Evolutionary conservation across 1,140 invertebrate genomes (phyloP).

Genomic region (Drosophila varians): DNA sequence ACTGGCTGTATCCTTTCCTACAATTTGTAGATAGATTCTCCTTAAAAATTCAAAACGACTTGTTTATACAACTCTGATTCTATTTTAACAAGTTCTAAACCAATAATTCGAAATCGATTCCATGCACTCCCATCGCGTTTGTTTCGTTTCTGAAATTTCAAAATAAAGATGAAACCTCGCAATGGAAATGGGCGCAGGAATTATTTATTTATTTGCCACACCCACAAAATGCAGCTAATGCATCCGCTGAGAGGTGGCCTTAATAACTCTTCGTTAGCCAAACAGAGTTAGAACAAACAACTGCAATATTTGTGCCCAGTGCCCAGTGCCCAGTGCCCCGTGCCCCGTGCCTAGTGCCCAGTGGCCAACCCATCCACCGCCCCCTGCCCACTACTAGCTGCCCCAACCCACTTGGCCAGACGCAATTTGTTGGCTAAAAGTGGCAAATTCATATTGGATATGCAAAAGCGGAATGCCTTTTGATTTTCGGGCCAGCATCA

Average conservation of each 20-base stretch:
- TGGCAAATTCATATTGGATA: constrained; percentile 15
- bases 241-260: neutral
- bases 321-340: neutral
- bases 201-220: constrained; percentile 3
- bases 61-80: neutral
- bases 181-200: neutral
- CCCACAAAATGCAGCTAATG: neutral
- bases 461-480: constrained; percentile 2
- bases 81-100: neutral
- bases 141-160: neutral
- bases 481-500: constrained; percentile 32
- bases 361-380: neutral
- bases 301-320: neutral
- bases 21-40: no score
- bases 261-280: neutral
- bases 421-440: constrained; percentile 7
- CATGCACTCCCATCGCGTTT: neutral
- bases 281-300: constrained; percentile 2
- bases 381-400: no score
- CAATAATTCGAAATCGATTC: neutral
- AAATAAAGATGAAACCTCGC: neutral
- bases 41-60: no score
- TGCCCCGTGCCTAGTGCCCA: no score
- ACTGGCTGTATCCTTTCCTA: no score
- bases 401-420: neutral